phyloP scores from a whole-genome alignment of 2,113 vertebrate genomes.

The Coptodon rendalli region DNA sequence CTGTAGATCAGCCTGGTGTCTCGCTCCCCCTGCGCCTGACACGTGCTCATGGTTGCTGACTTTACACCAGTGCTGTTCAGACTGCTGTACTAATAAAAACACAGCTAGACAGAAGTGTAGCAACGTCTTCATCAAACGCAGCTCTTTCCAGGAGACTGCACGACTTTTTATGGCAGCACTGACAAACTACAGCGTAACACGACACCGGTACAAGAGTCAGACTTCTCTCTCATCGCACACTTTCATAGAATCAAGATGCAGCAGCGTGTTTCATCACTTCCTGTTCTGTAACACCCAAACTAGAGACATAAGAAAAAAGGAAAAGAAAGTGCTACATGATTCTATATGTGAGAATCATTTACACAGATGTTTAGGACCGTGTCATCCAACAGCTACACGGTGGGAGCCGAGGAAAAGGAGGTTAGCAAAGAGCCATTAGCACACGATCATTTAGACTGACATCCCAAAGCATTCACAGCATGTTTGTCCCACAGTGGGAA shows the following conservation, averaged over 20 bases:
- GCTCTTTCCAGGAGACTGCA: background rate
- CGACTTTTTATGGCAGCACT: background rate
- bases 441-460: background rate
- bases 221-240: background rate
- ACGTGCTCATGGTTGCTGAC: background rate
- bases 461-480: background rate
- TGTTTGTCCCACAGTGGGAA: background rate
- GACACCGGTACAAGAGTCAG: background rate
- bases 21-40: background rate
- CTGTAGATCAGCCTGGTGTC: background rate
- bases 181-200: background rate
- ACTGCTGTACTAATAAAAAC: background rate
- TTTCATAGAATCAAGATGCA: background rate
- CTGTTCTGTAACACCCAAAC: background rate
- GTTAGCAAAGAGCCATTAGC: background rate
- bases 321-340: rapidly evolving
- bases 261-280: background rate
- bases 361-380: background rate
- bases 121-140: background rate
- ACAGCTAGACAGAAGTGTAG: background rate
- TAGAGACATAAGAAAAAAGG: background rate
- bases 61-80: background rate
- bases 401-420: background rate
- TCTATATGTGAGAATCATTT: background rate
- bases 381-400: background rate